Evolutionary conservation across 2,113 vertebrate species (phyloP).

Genomic region (Cervus canadensis): DNA sequence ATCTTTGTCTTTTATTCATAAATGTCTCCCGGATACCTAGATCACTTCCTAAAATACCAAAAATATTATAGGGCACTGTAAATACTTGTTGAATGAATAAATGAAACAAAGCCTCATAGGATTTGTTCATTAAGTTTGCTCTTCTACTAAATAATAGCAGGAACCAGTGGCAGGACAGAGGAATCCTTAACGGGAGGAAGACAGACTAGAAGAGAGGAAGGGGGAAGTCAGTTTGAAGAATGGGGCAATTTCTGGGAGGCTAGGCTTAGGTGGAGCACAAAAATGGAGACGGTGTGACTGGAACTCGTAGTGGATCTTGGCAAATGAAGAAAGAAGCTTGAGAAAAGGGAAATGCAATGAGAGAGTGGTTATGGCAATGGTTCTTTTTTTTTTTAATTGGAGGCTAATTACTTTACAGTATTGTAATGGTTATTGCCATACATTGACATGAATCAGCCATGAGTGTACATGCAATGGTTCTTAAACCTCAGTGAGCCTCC

Average conservation of each 20-base stretch:
- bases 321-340: not conserved
- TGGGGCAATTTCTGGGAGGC: not conserved
- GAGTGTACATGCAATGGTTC: not conserved
- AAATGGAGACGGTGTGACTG: not conserved
- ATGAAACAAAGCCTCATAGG: not conserved
- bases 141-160: not conserved
- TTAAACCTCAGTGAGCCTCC: not conserved
- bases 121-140: not conserved
- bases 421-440: not conserved
- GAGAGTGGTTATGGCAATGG: not conserved
- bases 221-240: not conserved
- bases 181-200: not conserved
- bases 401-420: not conserved
- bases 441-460: not conserved
- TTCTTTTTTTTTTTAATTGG: not conserved
- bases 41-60: not conserved
- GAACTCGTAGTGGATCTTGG: not conserved
- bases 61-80: not conserved
- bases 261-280: not conserved
- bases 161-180: not conserved
- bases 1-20: not conserved
- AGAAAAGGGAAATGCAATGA: not conserved
- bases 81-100: not conserved
- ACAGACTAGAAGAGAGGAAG: not conserved
- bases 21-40: not conserved